Percentiles rank a stretch among this genome's conserved stretches.
These are phyloP conservation scores for Branchipolynoe longqiensis DNA, from an alignment of 2,888 invertebrate species.

Conservation along the genomic window DNA sequence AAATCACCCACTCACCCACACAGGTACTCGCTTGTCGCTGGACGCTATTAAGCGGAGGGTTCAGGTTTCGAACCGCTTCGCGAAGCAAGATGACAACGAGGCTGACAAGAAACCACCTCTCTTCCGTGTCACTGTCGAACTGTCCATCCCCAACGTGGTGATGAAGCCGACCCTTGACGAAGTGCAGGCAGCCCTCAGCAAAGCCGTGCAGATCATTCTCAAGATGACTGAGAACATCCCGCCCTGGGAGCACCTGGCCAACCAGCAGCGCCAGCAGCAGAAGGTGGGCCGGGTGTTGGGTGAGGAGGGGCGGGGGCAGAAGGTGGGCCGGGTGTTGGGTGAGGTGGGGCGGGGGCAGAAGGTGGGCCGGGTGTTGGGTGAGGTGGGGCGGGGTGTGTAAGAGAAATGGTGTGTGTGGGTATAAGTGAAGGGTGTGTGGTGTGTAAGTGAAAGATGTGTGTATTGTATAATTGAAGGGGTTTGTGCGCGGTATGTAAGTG, in stretches of 20 bases:
- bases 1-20: no score
- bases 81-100: slow-evolving; percentile 72
- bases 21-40: slow-evolving; percentile 80
- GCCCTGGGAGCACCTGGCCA: slow-evolving; percentile 91
- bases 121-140: slow-evolving; percentile 90
- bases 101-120: slow-evolving; percentile 82
- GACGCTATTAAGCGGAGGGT: slow-evolving; percentile 81
- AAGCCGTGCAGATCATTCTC: slow-evolving; percentile 91
- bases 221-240: slow-evolving; percentile 94
- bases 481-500: no score
- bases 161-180: slow-evolving; percentile 92
- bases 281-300: slow-evolving; percentile 74
- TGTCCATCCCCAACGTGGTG: slow-evolving; percentile 93
- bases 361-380: no score
- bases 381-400: no score
- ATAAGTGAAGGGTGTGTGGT: no score
- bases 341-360: no score
- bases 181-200: slow-evolving; percentile 91
- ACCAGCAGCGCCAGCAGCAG: slow-evolving; percentile 80
- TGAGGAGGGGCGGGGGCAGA: no score
- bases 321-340: no score
- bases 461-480: no score
- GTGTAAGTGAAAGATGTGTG: no score
- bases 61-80: slow-evolving; percentile 79
- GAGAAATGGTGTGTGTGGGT: no score